phyloP scores from a whole-genome alignment of 2,888 invertebrate genomes.

The Caenorhabditis angaria region DNA sequence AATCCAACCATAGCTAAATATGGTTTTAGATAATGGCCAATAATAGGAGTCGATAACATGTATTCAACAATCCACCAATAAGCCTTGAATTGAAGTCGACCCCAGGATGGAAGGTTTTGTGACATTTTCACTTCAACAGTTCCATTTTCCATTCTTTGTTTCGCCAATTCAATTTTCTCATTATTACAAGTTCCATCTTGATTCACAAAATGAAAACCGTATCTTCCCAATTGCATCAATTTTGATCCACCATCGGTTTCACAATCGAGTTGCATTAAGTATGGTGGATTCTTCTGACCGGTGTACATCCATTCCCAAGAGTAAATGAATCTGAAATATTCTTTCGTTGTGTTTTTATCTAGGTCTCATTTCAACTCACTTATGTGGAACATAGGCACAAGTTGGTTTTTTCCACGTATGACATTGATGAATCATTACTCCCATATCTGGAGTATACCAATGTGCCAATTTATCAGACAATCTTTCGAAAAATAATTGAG shows the following conservation, averaged over 20 bases:
- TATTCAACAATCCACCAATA: constrained; percentile 71
- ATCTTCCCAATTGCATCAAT: constrained; percentile 67
- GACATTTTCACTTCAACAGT: constrained; percentile 59
- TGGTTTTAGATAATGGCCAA: constrained; percentile 69
- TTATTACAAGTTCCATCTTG: constrained; percentile 66
- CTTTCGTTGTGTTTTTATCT: no score
- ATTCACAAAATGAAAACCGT: constrained; percentile 70
- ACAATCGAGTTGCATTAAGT: constrained; percentile 70
- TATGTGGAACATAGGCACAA: constrained; percentile 71
- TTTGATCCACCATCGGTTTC: constrained; percentile 71
- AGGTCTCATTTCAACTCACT: no score
- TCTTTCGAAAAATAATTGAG: constrained; percentile 68
- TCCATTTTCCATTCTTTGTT: constrained; percentile 65
- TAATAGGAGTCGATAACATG: constrained; percentile 63
- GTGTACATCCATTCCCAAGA: constrained; percentile 72
- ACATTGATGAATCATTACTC: constrained; percentile 72
- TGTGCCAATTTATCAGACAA: constrained; percentile 66
- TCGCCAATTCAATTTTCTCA: constrained; percentile 59
- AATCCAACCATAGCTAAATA: constrained; percentile 69
- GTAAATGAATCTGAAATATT: constrained; percentile 65
- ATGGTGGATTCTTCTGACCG: constrained; percentile 67
- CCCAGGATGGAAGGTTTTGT: constrained; percentile 56
- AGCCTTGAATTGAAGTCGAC: constrained; percentile 62
- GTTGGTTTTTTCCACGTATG: constrained; percentile 67
- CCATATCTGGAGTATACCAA: constrained; percentile 72